Conservation (phyloP, 2,113 vertebrate genomes). For the Rostratula benghalensis region DNA sequence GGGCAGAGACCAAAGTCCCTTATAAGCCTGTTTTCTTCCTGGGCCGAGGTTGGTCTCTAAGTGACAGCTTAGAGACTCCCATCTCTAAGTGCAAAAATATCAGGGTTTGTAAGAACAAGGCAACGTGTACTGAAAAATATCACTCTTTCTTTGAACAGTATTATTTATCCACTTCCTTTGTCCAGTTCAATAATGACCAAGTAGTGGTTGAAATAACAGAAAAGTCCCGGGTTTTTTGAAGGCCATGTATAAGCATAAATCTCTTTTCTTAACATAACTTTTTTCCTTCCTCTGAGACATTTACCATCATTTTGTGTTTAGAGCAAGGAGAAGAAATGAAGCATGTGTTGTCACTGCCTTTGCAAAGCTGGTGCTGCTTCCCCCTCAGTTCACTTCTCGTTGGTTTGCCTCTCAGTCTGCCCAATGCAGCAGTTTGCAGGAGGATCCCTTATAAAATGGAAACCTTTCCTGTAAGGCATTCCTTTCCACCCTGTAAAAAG, state of each 20-base stretch:
- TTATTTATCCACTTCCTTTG: slow-evolving; percentile 1
- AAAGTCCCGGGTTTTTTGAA: background rate
- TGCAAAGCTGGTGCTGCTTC: background rate
- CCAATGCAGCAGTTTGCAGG: slow-evolving; percentile 11
- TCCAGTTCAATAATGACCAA: slow-evolving; percentile 20
- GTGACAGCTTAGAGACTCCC: no score
- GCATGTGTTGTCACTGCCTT: background rate
- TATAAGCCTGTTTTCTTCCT: background rate
- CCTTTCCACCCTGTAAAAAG: slow-evolving; percentile 37
- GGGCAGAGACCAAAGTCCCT: background rate
- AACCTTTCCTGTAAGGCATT: slow-evolving; percentile 32
- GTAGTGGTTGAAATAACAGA: slow-evolving; percentile 36
- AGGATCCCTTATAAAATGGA: slow-evolving; percentile 52
- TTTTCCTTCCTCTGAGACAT: slow-evolving; percentile 46
- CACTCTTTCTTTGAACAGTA: background rate
- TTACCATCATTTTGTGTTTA: slow-evolving; percentile 47
- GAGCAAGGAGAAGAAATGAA: slow-evolving; percentile 3
- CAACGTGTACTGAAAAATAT: background rate
- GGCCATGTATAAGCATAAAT: slow-evolving; percentile 22
- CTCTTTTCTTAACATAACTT: slow-evolving; percentile 39
- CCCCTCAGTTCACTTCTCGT: background rate
- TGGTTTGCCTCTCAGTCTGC: slow-evolving; percentile 24
- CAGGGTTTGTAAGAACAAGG: background rate
- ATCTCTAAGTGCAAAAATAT: background rate
- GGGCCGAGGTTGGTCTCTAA: background rate